phyloP scores from a whole-genome alignment of 1,140 invertebrate genomes.

The Calephelis nemesis region DNA sequence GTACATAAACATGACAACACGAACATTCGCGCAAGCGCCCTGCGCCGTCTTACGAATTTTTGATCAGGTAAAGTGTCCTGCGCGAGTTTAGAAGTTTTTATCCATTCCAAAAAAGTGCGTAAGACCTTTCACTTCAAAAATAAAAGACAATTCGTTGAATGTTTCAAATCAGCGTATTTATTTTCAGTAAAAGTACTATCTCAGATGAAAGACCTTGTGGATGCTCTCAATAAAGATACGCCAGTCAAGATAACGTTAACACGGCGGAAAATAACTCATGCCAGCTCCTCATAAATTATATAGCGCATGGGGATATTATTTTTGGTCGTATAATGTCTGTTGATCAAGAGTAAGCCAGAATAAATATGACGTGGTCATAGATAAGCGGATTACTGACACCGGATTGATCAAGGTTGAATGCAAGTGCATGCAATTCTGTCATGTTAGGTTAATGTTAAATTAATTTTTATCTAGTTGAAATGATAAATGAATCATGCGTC shows the following conservation, averaged over 20 bases:
- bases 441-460: background rate
- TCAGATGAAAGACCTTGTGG: conserved; percentile 4
- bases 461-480: background rate
- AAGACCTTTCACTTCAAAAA: background rate
- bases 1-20: too few relatives aligned
- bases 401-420: conserved; percentile 9
- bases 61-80: too few relatives aligned
- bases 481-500: too few relatives aligned
- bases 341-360: conserved; percentile 5
- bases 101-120: too few relatives aligned
- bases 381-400: conserved; percentile 5
- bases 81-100: too few relatives aligned
- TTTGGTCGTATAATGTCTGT: conserved; percentile 1
- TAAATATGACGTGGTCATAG: conserved; percentile 11
- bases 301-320: conserved; percentile 3
- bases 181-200: conserved; percentile 4
- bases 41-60: too few relatives aligned
- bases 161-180: too few relatives aligned
- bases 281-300: conserved; percentile 1
- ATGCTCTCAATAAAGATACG: conserved; percentile 17
- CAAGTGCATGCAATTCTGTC: conserved; percentile 5
- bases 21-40: too few relatives aligned
- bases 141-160: background rate
- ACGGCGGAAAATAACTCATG: conserved; percentile 7
- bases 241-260: conserved; percentile 3